phyloP scores from a whole-genome alignment of 2,113 vertebrate species.

The Triplophysa tibetana region DNA sequence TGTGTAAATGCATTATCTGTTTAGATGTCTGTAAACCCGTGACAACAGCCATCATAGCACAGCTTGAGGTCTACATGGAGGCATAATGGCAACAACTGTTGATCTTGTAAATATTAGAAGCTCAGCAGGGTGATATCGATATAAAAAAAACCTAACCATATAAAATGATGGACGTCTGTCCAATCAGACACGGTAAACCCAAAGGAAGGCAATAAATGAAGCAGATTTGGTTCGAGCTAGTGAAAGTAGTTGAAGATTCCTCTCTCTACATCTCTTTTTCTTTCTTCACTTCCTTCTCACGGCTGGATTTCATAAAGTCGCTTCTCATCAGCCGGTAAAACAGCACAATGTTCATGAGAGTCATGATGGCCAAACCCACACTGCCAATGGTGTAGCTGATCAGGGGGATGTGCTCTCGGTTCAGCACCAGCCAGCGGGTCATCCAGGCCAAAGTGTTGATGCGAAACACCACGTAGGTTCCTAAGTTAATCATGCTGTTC shows the following conservation, averaged over 20 bases:
- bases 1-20: neutral
- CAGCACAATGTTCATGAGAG: conserved; percentile 80
- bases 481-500: conserved; percentile 86
- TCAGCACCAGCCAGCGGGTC: conserved; percentile 85
- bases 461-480: conserved; percentile 87
- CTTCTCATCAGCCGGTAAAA: conserved; percentile 81
- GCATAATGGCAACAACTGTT: neutral
- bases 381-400: conserved; percentile 80
- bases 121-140: neutral
- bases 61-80: conserved; percentile 16
- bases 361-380: conserved; percentile 85
- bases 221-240: conserved; percentile 4
- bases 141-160: neutral
- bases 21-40: conserved; percentile 28
- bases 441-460: conserved; percentile 91
- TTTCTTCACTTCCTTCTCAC: conserved; percentile 54
- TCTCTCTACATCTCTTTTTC: conserved; percentile 65
- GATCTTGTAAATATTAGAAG: neutral
- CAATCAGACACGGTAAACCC: conserved; percentile 11
- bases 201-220: neutral
- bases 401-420: conserved; percentile 77
- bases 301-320: conserved; percentile 78
- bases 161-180: neutral
- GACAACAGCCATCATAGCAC: neutral
- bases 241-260: neutral